These are phyloP conservation scores for Semotilus atromaculatus DNA, from an alignment of 2,797 vertebrate species.

Conservation along the genomic window DNA sequence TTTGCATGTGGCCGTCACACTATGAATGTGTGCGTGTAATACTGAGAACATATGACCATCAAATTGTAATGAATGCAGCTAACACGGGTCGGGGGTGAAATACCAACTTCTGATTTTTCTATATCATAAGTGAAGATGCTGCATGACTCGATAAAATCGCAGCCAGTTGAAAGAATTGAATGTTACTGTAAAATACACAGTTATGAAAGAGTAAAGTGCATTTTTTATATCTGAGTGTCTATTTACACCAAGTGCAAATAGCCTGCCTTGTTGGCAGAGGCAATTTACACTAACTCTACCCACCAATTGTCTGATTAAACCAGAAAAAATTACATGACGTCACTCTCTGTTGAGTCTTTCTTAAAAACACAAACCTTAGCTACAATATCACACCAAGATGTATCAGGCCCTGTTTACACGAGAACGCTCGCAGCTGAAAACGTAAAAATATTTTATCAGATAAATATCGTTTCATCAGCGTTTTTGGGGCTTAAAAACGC, in stretches of 20 bases:
- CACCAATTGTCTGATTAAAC: too few relatives aligned
- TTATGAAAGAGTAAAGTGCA: neutral
- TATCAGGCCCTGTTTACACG: too few relatives aligned
- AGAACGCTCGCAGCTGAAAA: too few relatives aligned
- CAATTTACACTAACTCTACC: too few relatives aligned
- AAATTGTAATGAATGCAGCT: neutral
- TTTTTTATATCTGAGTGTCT: too few relatives aligned
- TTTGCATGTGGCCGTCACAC: slow-evolving; percentile 77
- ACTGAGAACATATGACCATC: slow-evolving; percentile 74
- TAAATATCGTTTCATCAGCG: too few relatives aligned
- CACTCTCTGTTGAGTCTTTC: too few relatives aligned
- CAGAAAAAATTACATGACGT: too few relatives aligned
- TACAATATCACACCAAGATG: too few relatives aligned
- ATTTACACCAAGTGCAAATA: neutral
- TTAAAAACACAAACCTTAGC: too few relatives aligned
- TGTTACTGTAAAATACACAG: neutral
- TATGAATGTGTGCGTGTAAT: slow-evolving; percentile 71
- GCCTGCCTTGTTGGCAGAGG: neutral
- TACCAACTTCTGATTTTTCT: neutral
- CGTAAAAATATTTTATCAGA: too few relatives aligned
- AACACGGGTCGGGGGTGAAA: neutral
- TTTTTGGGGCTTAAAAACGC: too few relatives aligned
- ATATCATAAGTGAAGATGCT: neutral
- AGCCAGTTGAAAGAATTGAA: neutral
- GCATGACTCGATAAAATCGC: neutral